Evolutionary conservation across 2,888 invertebrate genomes (phyloP).

Genomic region (Athalia circularis): DNA sequence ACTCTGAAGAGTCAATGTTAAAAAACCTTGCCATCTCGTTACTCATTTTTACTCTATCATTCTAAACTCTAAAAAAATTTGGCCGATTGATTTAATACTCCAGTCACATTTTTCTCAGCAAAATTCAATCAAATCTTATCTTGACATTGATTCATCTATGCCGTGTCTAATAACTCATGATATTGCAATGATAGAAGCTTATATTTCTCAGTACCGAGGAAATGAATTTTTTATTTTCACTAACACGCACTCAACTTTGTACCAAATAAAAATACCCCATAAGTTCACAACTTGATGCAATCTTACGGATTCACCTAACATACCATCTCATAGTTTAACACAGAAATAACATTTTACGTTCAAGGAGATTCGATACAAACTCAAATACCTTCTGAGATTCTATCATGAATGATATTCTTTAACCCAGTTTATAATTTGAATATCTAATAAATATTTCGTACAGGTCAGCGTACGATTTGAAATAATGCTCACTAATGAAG

Average conservation of each 20-base stretch:
- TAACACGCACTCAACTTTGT: constrained; percentile 61
- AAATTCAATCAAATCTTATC: constrained; percentile 12
- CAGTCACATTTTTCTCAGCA: constrained; percentile 39
- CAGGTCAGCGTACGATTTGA: constrained; percentile 35
- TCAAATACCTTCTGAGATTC: constrained; percentile 39
- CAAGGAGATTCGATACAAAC: constrained; percentile 42
- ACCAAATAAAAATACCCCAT: constrained; percentile 60
- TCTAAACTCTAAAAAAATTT: background rate
- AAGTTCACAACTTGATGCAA: constrained; percentile 49
- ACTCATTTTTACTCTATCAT: background rate
- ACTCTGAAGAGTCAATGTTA: constrained; percentile 26
- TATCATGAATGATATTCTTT: constrained; percentile 34
- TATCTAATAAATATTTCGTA: constrained; percentile 41
- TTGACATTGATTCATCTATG: constrained; percentile 37
- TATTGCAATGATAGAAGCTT: constrained; percentile 54
- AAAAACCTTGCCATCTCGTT: constrained; percentile 12
- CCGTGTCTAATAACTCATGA: constrained; percentile 54
- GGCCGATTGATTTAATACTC: constrained; percentile 33
- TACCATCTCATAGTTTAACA: constrained; percentile 20
- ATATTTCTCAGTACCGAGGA: constrained; percentile 48
- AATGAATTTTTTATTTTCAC: constrained; percentile 54
- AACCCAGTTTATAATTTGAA: constrained; percentile 26
- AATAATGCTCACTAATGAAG: constrained; percentile 9
- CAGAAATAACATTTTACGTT: constrained; percentile 38
- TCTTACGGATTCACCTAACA: constrained; percentile 15